Percentiles rank a stretch among this genome's conserved stretches.
Evolutionary conservation across 2,888 invertebrate species (phyloP).

Genomic region (Notodonta dromedarius): DNA sequence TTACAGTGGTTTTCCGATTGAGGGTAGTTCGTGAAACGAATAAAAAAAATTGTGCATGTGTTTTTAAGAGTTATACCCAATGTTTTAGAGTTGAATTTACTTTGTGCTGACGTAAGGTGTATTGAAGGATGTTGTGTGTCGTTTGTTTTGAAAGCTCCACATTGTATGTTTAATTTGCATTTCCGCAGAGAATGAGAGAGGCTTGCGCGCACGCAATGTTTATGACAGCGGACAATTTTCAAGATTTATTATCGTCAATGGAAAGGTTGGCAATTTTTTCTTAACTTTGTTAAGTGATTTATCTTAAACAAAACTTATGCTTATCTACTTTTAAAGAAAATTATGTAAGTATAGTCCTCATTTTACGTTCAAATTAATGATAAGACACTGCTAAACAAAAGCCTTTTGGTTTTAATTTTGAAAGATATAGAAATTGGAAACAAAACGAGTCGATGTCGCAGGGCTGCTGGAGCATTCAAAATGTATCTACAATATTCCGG

Average conservation of each 20-base stretch:
- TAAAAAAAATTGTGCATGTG: slow-evolving; percentile 19
- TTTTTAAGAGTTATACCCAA: slow-evolving; percentile 19
- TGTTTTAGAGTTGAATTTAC: slow-evolving; percentile 40
- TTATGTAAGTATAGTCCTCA: too few relatives aligned
- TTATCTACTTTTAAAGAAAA: too few relatives aligned
- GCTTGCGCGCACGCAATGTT: slow-evolving; percentile 6
- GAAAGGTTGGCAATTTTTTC: not conserved
- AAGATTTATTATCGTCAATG: slow-evolving; percentile 1
- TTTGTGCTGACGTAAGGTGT: slow-evolving; percentile 23
- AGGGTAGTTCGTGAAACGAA: slow-evolving; percentile 11
- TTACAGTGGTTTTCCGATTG: slow-evolving; percentile 11
- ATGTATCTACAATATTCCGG: too few relatives aligned
- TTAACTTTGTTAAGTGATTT: not conserved
- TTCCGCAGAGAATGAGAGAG: slow-evolving; percentile 43
- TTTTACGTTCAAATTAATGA: too few relatives aligned
- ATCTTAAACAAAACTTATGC: too few relatives aligned
- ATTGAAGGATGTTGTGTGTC: slow-evolving; percentile 45
- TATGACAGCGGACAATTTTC: slow-evolving; percentile 3
- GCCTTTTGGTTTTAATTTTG: too few relatives aligned
- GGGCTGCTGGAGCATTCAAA: too few relatives aligned
- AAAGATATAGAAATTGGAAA: too few relatives aligned
- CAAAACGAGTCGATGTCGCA: too few relatives aligned
- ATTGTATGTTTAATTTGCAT: slow-evolving; percentile 51
- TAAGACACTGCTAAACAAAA: too few relatives aligned
- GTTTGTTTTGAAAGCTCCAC: slow-evolving; percentile 53